These are phyloP conservation scores for Drosophila nikananu DNA, from an alignment of 1,140 invertebrate genomes.

Conservation along the genomic window DNA sequence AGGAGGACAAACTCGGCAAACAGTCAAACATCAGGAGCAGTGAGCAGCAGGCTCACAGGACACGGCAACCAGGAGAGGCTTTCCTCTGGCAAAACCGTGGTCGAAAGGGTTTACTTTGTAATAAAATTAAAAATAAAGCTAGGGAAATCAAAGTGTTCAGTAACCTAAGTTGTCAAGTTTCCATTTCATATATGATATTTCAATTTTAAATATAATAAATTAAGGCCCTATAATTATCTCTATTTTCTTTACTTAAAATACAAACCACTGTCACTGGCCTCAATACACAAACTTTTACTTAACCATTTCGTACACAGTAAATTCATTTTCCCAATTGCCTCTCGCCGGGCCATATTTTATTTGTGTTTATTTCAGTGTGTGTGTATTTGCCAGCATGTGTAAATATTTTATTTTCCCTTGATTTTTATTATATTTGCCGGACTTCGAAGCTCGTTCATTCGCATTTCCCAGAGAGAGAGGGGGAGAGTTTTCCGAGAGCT, in stretches of 20 bases:
- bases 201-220: background rate
- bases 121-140: too few species aligned
- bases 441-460: conserved; percentile 28
- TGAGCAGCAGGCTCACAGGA: conserved; percentile 20
- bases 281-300: conserved; percentile 67
- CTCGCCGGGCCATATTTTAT: conserved; percentile 66
- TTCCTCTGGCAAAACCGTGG: background rate
- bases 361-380: conserved; percentile 80
- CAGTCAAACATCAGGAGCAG: conserved; percentile 58
- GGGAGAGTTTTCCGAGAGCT: background rate
- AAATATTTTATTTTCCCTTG: conserved; percentile 82
- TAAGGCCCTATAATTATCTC: background rate
- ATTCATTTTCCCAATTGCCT: conserved; percentile 82
- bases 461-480: conserved; percentile 43
- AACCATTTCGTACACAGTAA: conserved; percentile 79
- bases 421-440: conserved; percentile 80
- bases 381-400: conserved; percentile 68
- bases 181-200: too few species aligned
- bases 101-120: background rate
- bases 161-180: too few species aligned
- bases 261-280: conserved; percentile 10
- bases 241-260: too few species aligned
- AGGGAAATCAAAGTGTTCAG: too few species aligned
- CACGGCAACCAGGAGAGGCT: conserved; percentile 20
- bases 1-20: conserved; percentile 42